Base-by-base conservation (phyloP, 2,888 invertebrate species). In the Colostygia pectinataria region DNA sequence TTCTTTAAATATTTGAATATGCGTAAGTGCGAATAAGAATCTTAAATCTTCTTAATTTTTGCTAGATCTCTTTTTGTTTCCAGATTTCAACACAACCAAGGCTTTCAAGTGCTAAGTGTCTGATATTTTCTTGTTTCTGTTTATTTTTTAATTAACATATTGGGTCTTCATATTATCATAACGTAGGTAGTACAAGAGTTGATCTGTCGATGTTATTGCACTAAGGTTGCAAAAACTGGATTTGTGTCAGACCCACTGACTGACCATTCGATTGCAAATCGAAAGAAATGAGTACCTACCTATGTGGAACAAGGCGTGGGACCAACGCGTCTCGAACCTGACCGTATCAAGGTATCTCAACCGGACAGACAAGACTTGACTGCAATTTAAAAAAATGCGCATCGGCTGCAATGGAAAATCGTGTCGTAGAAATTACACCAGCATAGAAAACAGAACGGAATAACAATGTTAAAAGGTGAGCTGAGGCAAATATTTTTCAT, bases 21-120 rank as follows among this genome's bases (percentile, higher is more conserved):
- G 85, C 77, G 82, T 84, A 84, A 85, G 83, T 84, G 84, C 86
- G 80, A 88, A 87, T 84, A 79, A 82, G 83, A 84, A 86, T 86
- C 83, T 83, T 77, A 84, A 88, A 88, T 83, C 81, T 74, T 79
- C 72, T 74, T 75, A 78, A 82, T 81, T 83, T 83, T 79, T 74
- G 66, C 73, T 67, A 64, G 68, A 65, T 71, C 65, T 74, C 65
- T 67, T 81, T 79, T 79, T 77, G 66, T 60, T 66, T 64, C 61
- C 55, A 66, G 61, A 70, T 71, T 74, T 63, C 56, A 53, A 54
- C 56, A 31, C 57, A 71, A 65, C 71, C 47, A 62, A 63, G 59
- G 65, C 74, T 68, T 73, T 68, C 65, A 47, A 47, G 51, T 55
- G 58, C 42, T 62, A 57, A 56, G 53, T 50, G n/a, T n/a, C n/a